Conservation (phyloP, 2,797 vertebrate genomes). For the Microcaecilia unicolor region DNA sequence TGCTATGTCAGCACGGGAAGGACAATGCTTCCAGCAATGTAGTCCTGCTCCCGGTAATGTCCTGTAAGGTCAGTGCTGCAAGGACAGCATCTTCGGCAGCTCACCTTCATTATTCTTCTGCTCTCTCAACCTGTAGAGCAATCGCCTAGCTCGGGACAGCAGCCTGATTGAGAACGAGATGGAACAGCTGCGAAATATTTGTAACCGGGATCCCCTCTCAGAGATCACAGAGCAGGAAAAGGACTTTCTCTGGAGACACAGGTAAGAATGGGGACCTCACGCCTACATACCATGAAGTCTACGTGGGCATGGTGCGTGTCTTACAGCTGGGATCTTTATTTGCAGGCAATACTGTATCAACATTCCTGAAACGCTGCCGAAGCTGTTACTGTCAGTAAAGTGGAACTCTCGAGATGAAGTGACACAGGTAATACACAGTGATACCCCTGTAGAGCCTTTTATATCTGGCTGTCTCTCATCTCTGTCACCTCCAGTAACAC, state of each 20-base stretch:
- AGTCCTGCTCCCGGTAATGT: background rate
- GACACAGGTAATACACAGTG: conserved; percentile 46
- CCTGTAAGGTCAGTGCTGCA: too few species aligned
- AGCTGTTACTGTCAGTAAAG: conserved; percentile 45
- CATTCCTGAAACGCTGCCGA: conserved; percentile 45
- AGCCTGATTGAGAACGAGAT: conserved; percentile 37
- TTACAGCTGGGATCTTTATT: background rate
- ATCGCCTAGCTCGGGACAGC: conserved; percentile 45
- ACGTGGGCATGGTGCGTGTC: accelerated
- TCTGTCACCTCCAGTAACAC: too few species aligned
- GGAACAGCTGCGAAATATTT: conserved; percentile 43
- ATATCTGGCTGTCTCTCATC: too few species aligned
- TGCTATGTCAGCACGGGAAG: too few species aligned
- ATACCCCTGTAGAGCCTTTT: too few species aligned
- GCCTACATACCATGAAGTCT: too few species aligned
- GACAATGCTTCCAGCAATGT: background rate
- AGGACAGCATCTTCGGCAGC: background rate
- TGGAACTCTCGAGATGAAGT: conserved; percentile 51
- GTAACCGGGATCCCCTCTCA: conserved; percentile 49
- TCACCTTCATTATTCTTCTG: too few species aligned
- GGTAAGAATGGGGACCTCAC: conserved; percentile 8
- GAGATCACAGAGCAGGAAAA: conserved; percentile 58
- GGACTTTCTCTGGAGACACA: conserved; percentile 59
- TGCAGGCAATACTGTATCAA: conserved; percentile 46
- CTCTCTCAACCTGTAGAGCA: conserved; percentile 21